A percentile compares a stretch with the other conserved stretches of the same genome.
These are phyloP conservation scores for Holothuria scabra DNA, from an alignment of 53 echinoderm and acorn worm genomes.

Conservation along the genomic window DNA sequence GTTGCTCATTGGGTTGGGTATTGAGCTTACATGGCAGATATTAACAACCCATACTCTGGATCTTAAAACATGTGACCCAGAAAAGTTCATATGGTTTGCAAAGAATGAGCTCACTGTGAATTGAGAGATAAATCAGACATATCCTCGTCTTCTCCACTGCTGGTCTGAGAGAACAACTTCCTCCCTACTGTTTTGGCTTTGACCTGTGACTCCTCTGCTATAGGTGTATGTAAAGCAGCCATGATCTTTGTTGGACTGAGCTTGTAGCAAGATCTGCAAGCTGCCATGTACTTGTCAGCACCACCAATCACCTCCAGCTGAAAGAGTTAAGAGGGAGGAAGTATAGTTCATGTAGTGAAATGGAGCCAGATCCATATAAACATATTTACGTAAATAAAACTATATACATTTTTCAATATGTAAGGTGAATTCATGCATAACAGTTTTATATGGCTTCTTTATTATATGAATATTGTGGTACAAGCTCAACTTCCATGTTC, in stretches of 20 bases:
- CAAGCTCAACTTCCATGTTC: too few relatives aligned
- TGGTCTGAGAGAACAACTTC: slow-evolving; percentile 47
- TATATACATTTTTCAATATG: neutral
- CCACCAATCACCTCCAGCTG: slow-evolving; percentile 98
- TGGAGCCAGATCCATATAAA: too few relatives aligned
- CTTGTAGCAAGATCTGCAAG: slow-evolving; percentile 85
- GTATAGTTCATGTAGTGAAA: neutral
- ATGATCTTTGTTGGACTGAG: slow-evolving; percentile 69
- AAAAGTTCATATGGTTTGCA: too few relatives aligned
- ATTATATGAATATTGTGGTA: too few relatives aligned
- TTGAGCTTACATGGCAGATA: too few relatives aligned
- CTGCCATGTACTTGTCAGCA: slow-evolving; percentile 99
- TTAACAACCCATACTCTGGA: too few relatives aligned
- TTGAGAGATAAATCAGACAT: slow-evolving; percentile 1
- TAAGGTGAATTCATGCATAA: too few relatives aligned
- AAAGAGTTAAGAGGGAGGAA: neutral
- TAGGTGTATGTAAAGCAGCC: slow-evolving; percentile 46
- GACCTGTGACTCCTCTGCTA: slow-evolving; percentile 28
- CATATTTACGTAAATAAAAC: neutral
- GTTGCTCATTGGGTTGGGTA: too few relatives aligned
- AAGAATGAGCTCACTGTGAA: too few relatives aligned
- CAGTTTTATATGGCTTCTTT: too few relatives aligned
- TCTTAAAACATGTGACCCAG: too few relatives aligned
- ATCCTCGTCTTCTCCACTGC: slow-evolving; percentile 42
- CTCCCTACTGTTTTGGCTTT: slow-evolving; percentile 57